A percentile compares a stretch with the other conserved stretches of the same genome.
Evolutionary conservation across 1,140 invertebrate species (phyloP).

Genomic region (Kradibia gibbosae): DNA sequence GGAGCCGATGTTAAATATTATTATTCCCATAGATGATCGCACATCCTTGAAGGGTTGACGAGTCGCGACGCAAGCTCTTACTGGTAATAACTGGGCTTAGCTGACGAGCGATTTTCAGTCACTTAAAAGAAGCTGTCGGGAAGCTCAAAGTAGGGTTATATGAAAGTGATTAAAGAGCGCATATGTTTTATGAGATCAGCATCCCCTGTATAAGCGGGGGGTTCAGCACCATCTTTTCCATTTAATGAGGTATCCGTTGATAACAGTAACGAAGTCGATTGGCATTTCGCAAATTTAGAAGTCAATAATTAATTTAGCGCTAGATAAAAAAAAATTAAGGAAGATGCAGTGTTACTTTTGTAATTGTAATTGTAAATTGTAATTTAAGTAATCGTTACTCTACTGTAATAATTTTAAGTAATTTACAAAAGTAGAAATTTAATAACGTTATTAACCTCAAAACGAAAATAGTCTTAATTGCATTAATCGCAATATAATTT

Average conservation of each 20-base stretch:
- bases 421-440: too few species aligned
- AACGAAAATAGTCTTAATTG: too few species aligned
- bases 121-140: background rate
- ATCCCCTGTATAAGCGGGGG: too few species aligned
- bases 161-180: background rate
- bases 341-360: too few species aligned
- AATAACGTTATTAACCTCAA: too few species aligned
- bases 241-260: background rate
- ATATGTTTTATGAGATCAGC: background rate
- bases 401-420: too few species aligned
- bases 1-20: background rate
- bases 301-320: background rate
- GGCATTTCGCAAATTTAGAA: background rate
- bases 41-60: too few species aligned
- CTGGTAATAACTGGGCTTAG: background rate
- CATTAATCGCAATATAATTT: too few species aligned
- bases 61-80: background rate
- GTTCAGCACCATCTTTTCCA: too few species aligned
- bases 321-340: background rate
- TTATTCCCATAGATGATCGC: background rate
- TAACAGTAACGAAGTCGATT: background rate
- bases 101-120: background rate
- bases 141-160: background rate
- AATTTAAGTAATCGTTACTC: too few species aligned
- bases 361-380: too few species aligned